Base-by-base conservation (phyloP, 2,888 invertebrate species). In the Agrochola macilenta region DNA sequence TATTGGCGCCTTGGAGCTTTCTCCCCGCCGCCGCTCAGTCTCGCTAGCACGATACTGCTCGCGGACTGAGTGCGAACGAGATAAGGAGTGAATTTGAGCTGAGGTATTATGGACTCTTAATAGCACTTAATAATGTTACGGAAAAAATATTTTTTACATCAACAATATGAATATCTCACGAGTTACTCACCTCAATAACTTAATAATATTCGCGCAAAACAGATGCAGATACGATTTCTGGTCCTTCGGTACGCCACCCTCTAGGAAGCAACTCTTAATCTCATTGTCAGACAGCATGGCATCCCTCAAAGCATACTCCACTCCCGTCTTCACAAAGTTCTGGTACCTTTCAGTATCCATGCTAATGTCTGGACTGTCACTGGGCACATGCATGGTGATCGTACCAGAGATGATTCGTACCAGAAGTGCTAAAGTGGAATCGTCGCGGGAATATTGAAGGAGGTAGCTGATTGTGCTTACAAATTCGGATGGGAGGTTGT, bases 371-470 rank as follows among this genome's bases (percentile, higher is more conserved):
- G 92, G 89, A 0, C 92, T 88, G 23, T 97, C 97, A 17, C 87
- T 92, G 0, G 97, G 96, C 0, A 93, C 92, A 82, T 97, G 96
- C 95, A 96, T 95, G 0, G 92, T 90, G n/a, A 95, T 93, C 5
- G 98, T 97, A n/a, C 97, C 97, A 0, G 97, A 97, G 71, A 98
- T 95, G 30, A 98, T 97, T 20, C 97, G 96, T 1, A 98, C 97
- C 26, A 98, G 89, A 0, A 98, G 94, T 0, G 97, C 97, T 52
- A 98, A 91, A 12, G 97, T 97, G 12, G 97, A 96, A 69, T 97
- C 96, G 35, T 95, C 96, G 69, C 97, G 95, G 0, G 97, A 97
- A 88, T 97, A 97, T 90, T 97, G 97, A 5, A 98, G 94, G 20
- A 98, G 92, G 88, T 96, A 97, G 74, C 97, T 97, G 11, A 97